Evolutionary conservation across 1,140 invertebrate species (phyloP).

Genomic region (Euborellia annulipes): DNA sequence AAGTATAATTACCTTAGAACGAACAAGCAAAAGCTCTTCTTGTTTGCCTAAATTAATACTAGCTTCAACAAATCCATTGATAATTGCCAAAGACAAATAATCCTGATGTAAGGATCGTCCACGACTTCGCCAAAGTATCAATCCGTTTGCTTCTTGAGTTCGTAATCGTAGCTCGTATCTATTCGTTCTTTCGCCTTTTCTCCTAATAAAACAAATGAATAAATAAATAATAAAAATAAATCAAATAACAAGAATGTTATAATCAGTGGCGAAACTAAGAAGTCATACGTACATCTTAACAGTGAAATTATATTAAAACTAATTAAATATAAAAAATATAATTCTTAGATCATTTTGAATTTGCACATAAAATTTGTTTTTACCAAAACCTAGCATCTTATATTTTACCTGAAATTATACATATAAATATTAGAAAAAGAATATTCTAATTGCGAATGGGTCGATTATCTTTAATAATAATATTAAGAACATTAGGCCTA

Average conservation of each 20-base stretch:
- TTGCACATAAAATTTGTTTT: no score
- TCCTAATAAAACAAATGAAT: slow-evolving; percentile 24
- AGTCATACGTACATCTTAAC: no score
- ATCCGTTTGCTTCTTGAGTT: slow-evolving; percentile 43
- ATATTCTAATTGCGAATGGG: no score
- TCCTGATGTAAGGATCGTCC: slow-evolving; percentile 29
- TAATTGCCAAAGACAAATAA: slow-evolving; percentile 43
- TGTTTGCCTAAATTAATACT: slow-evolving; percentile 47
- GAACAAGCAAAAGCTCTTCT: slow-evolving; percentile 32
- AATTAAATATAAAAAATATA: no score
- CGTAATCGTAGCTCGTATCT: slow-evolving; percentile 53
- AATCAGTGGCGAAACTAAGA: no score
- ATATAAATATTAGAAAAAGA: no score
- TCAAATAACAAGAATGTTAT: slow-evolving; percentile 1
- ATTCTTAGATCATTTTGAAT: no score
- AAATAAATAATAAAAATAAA: background rate
- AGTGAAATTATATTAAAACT: no score
- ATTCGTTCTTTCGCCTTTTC: slow-evolving; percentile 46
- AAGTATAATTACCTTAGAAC: slow-evolving; percentile 30
- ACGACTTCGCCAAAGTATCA: slow-evolving; percentile 50
- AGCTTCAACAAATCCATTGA: slow-evolving; percentile 41
- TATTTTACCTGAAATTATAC: no score
- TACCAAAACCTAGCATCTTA: no score
- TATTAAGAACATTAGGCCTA: no score
- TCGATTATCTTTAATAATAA: no score